Base-by-base conservation (phyloP, 2,797 vertebrate genomes). In the Neosalanx taihuensis region DNA sequence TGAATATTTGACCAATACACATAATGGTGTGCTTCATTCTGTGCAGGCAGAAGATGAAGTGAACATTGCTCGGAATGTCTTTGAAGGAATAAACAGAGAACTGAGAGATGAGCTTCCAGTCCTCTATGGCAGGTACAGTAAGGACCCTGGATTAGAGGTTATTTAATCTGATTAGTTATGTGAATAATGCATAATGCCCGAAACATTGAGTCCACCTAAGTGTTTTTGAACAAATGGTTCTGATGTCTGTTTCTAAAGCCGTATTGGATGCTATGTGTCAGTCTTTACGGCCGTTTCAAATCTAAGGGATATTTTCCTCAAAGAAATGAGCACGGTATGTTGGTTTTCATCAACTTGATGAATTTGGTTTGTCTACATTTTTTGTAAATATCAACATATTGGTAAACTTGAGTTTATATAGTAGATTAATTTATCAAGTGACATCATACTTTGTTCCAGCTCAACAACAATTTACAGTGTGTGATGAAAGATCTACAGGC, bases 261-360 rank as follows among this genome's bases (percentile, higher is more conserved):
- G 97, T 15, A 90, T 99, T 23, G 94, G 95, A 82, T 98, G 96
- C 85, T 98, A 97, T 1, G 84, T 96, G 71, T 85, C 92, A 3
- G 93, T 98, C 77, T 98, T 98, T 91, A 95, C 96, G 74, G 93
- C 96, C 72, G 83, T 98, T 79, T 94, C 95, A 74, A 95, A 91
- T 82, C 80, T 97, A 83, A 91, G 94, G 0, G 94, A 96, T 1
- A 92, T 90, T 83, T 97, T 99, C 92, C 95, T 93, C 77, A 95
- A 95, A 71, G 96, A 99, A 86, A 96, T 95, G 93, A 93, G 89
- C 85, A 93, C 92, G 91, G 97, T 98, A 77, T 67, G 87, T 80
- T 59, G 59, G n/a, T 6, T 6, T 51, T 65, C 15, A 46, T 65
- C 13, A 6, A 29, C 3, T 26, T 51, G 1, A 26, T 12, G 10